These are phyloP conservation scores for Heliopora coerulea DNA, from an alignment of 92 coral and sea anemone species.

Conservation along the genomic window DNA sequence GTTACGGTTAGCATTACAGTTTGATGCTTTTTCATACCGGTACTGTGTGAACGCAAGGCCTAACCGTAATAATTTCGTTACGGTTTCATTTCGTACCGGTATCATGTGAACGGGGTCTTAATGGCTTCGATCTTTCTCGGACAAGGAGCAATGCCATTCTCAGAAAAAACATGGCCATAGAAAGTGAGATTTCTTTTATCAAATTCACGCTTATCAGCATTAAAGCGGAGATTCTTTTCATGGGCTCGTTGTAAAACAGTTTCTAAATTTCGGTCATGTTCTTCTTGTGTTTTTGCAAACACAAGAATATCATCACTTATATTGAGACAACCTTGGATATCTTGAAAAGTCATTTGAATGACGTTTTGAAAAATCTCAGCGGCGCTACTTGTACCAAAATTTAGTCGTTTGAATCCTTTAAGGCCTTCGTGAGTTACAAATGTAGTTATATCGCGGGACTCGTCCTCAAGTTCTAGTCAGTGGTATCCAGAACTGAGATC, in stretches of 20 bases:
- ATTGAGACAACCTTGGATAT: slow-evolving; percentile 2
- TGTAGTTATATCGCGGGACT: not conserved
- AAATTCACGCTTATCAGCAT: slow-evolving; percentile 25
- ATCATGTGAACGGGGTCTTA: no score
- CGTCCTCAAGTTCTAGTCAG: not conserved
- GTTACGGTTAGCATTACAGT: no score
- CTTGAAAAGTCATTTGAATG: not conserved
- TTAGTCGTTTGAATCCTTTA: not conserved
- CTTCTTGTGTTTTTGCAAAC: slow-evolving; percentile 18
- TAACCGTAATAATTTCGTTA: no score
- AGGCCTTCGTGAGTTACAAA: not conserved
- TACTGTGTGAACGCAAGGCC: no score
- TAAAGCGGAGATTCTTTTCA: slow-evolving; percentile 6
- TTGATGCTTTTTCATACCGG: no score
- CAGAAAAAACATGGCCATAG: slow-evolving; percentile 17
- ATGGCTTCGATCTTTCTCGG: slow-evolving; percentile 34
- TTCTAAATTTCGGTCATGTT: slow-evolving; percentile 10
- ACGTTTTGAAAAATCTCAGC: slow-evolving; percentile 6
- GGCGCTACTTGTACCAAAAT: not conserved
- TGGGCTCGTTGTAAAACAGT: slow-evolving; percentile 10
- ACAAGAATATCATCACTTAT: slow-evolving; percentile 32
- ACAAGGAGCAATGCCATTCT: slow-evolving; percentile 16
- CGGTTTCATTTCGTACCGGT: no score
- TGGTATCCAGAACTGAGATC: slow-evolving; percentile 4
- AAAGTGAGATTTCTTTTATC: slow-evolving; percentile 17